Percentiles rank a stretch among this genome's conserved stretches.
phyloP scores from a whole-genome alignment of 2,113 vertebrate genomes.

The Oxygymnocypris stewartii region DNA sequence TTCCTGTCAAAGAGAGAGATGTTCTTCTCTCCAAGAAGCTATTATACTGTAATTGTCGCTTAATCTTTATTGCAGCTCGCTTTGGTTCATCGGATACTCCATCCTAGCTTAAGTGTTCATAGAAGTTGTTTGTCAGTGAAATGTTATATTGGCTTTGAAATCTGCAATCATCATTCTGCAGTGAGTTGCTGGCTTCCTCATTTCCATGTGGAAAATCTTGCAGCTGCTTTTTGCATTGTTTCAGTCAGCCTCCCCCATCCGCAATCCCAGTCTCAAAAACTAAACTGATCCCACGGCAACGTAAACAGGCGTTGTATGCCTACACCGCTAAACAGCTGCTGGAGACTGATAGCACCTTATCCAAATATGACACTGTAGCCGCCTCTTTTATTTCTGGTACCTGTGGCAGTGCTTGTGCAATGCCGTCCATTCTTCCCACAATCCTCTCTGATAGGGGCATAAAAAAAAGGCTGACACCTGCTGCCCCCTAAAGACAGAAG shows the following conservation, averaged over 20 bases:
- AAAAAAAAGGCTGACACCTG: too few relatives aligned
- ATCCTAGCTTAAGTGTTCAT: slow-evolving; percentile 5
- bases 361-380: slow-evolving; percentile 4
- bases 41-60: slow-evolving; percentile 29
- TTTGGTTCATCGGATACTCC: slow-evolving; percentile 19
- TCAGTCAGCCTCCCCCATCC: not conserved
- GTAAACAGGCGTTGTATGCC: not conserved
- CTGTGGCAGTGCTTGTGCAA: too few relatives aligned
- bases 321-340: not conserved
- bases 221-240: slow-evolving; percentile 32
- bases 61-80: not conserved
- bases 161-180: not conserved
- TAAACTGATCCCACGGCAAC: not conserved
- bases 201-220: slow-evolving; percentile 12
- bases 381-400: slow-evolving; percentile 6
- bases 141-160: not conserved
- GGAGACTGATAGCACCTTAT: not conserved
- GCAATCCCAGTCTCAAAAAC: not conserved
- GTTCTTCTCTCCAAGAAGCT: slow-evolving; percentile 32
- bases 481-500: too few relatives aligned
- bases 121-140: slow-evolving; percentile 28
- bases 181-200: not conserved
- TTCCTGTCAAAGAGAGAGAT: slow-evolving; percentile 34
- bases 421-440: too few relatives aligned
- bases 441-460: too few relatives aligned